Evolutionary conservation across 2,888 invertebrate genomes (phyloP), one percentile per base, ranked within the genome.

Genomic region (Erebia epiphron): DNA sequence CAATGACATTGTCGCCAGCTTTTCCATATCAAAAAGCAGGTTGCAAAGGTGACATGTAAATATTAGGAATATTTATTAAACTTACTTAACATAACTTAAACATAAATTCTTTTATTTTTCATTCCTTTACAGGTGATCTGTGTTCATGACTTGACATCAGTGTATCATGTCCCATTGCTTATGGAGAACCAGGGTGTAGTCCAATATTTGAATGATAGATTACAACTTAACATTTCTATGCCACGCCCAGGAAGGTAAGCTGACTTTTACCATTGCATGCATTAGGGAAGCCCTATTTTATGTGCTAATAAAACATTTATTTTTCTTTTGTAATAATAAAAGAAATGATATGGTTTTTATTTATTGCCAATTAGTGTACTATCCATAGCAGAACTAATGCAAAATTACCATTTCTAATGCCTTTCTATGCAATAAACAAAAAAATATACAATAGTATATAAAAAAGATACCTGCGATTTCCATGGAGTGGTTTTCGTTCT

Each of bases 121-220:
- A 5, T 61, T 67, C 35, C 58, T 66, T 78, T 76, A 9, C 86
- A 97, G 97, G 98, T 99, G 0, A 96, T 99, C 79, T 98, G 98
- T 82, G 96, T 99, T 78, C 99, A 98, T 77, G 99, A 99, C 89
- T 95, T 99, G 58, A 95, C 96, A 63, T 99, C 98, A 1, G 98
- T 99, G 71, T 99, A 99, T 87, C 96, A 98, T 86, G 99, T 99
- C 0, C 99, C 99, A 0, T 87, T 99, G 68, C 90, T 99, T 73
- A 97, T 99, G 95, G 98, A 99, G 83, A 95, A 96, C 43, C 98
- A 99, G 87, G 97, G 98, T 9, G 96, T 99, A 0, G 96, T 98
- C 0, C 95, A 97, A 77, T 98, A 96, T 83, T 93, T 99, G 62
- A 96, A 96, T 79, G 96, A 97, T 70, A 95, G 98, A 71, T 94